Evolutionary conservation across 2,888 invertebrate genomes (phyloP).

Genomic region (Dysmachus trigonus): DNA sequence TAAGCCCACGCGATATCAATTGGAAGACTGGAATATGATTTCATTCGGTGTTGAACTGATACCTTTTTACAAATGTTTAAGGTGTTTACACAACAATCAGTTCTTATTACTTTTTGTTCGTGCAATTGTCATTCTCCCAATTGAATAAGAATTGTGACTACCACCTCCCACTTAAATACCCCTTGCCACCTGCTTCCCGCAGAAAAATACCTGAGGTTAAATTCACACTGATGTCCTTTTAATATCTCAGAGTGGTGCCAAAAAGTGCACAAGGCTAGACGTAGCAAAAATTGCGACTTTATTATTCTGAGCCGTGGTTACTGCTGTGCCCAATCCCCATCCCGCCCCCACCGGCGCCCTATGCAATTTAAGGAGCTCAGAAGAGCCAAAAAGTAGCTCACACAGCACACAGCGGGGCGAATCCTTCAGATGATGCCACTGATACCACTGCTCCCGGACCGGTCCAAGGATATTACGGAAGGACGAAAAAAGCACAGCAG

Average conservation of each 20-base stretch:
- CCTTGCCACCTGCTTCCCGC: background rate
- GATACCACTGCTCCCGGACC: background rate
- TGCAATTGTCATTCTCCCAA: background rate
- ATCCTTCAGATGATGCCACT: background rate
- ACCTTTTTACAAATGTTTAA: background rate
- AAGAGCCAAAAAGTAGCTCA: background rate
- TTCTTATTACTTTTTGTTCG: background rate
- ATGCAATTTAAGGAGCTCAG: background rate
- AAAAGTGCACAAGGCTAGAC: constrained; percentile 28
- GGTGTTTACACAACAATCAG: background rate
- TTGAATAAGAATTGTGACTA: background rate
- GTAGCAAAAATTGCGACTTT: constrained; percentile 13
- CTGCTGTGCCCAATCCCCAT: background rate
- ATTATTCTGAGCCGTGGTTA: constrained; percentile 13
- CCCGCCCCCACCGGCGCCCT: background rate
- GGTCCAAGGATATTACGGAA: constrained; percentile 26
- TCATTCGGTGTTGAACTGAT: background rate
- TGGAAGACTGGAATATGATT: too few species aligned
- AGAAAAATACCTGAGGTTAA: background rate
- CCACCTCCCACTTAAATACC: background rate
- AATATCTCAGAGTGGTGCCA: constrained; percentile 10
- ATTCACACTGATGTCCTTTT: constrained; percentile 4
- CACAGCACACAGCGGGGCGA: background rate
- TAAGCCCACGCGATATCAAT: too few species aligned
- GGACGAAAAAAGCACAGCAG: constrained; percentile 15